These are phyloP conservation scores for Nymphicus hollandicus DNA, from an alignment of 2,113 vertebrate species.

Conservation along the genomic window DNA sequence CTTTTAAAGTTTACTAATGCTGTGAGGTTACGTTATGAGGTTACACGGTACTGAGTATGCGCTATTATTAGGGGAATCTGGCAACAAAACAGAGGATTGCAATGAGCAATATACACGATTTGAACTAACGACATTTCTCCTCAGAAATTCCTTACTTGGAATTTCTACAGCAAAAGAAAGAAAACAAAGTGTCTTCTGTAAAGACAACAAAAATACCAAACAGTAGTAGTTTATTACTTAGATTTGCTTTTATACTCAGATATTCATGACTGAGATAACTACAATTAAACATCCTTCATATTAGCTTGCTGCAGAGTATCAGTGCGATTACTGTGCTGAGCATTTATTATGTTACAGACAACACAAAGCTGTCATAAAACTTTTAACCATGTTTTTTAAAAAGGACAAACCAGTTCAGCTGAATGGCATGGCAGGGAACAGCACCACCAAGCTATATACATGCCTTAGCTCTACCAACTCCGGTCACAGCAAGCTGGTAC, in stretches of 20 bases:
- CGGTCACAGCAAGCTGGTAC: background rate
- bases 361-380: background rate
- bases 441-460: rapidly evolving
- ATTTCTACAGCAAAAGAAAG: background rate
- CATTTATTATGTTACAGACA: background rate
- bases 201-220: background rate
- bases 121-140: background rate
- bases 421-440: background rate
- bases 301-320: background rate
- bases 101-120: background rate
- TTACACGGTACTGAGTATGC: background rate
- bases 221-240: background rate
- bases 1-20: background rate
- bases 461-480: background rate
- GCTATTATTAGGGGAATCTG: background rate
- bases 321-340: background rate
- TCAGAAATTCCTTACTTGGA: background rate
- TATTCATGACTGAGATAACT: background rate
- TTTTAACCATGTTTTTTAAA: background rate
- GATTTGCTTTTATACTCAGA: background rate
- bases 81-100: background rate
- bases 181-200: background rate
- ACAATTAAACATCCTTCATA: background rate
- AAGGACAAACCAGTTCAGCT: background rate
- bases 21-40: background rate